Conservation (phyloP, 2,797 vertebrate genomes). For the Notolepis coatsorum region DNA sequence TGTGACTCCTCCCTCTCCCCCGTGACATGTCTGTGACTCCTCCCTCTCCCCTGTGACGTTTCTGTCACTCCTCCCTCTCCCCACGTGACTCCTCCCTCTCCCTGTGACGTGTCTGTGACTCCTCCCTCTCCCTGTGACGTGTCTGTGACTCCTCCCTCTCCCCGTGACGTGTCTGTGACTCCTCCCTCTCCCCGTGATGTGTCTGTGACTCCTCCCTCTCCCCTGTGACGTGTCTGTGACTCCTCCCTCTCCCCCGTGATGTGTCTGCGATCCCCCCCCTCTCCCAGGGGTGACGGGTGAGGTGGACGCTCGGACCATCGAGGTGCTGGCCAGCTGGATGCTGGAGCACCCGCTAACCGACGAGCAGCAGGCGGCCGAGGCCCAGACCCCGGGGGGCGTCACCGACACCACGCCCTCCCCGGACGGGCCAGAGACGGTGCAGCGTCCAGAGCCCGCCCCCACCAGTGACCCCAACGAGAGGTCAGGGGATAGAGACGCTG, state of each 20-base stretch:
- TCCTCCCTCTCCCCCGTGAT: slow-evolving; percentile 48
- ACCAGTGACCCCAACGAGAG: slow-evolving; percentile 79
- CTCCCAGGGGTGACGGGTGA: slow-evolving; percentile 81
- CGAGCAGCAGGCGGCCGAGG: slow-evolving; percentile 72
- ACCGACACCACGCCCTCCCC: slow-evolving; percentile 78
- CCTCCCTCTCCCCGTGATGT: no score
- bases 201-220: no score
- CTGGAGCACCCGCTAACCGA: slow-evolving; percentile 83
- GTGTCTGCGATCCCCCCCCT: slow-evolving; percentile 21
- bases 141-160: slow-evolving; percentile 19
- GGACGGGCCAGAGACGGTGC: slow-evolving; percentile 84
- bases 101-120: no score
- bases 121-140: slow-evolving; percentile 49
- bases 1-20: no score
- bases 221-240: no score
- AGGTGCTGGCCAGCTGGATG: slow-evolving; percentile 88
- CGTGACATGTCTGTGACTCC: no score
- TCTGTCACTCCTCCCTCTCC: no score
- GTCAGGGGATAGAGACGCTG: slow-evolving; percentile 46
- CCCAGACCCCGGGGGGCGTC: slow-evolving; percentile 49
- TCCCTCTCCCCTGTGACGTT: no score
- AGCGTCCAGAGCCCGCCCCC: slow-evolving; percentile 81
- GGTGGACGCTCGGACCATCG: slow-evolving; percentile 82
- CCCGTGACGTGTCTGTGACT: no score
- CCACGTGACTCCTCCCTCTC: no score